Percentiles rank a stretch among this genome's conserved stretches.
phyloP scores from a whole-genome alignment of 2,113 vertebrate species.

The Ellobius talpinus region DNA sequence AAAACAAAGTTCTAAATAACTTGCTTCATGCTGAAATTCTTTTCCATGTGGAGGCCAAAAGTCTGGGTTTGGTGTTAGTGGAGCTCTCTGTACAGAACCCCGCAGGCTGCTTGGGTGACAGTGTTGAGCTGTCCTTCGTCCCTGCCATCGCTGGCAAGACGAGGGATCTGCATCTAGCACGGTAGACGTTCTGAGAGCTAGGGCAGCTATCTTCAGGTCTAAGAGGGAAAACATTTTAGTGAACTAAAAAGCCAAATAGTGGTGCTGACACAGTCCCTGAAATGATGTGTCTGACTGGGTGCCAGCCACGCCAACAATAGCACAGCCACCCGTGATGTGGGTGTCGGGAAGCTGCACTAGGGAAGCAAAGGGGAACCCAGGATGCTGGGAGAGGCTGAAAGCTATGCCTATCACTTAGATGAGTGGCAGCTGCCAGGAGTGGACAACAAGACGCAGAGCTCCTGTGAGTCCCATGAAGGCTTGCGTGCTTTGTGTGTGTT shows the following conservation, averaged over 20 bases:
- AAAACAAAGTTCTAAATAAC: not conserved
- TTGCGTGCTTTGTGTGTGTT: fast-evolving
- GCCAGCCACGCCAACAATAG: not conserved
- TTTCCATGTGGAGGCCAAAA: not conserved
- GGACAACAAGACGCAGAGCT: not conserved
- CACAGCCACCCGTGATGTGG: fast-evolving
- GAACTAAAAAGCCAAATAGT: not conserved
- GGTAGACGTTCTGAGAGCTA: not conserved
- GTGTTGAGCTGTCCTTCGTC: not conserved
- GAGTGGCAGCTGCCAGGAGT: fast-evolving
- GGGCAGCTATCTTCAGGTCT: not conserved
- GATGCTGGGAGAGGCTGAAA: not conserved
- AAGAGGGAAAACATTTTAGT: not conserved
- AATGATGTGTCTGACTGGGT: not conserved
- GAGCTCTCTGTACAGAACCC: not conserved
- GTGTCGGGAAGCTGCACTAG: not conserved
- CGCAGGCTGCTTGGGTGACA: not conserved
- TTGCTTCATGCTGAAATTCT: not conserved
- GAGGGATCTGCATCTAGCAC: not conserved
- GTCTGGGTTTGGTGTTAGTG: not conserved
- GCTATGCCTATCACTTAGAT: fast-evolving
- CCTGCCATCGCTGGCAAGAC: not conserved
- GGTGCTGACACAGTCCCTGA: not conserved
- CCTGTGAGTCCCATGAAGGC: not conserved
- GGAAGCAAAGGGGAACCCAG: not conserved